Base-by-base conservation (phyloP, 1,140 invertebrate genomes). In the Ridgeia piscesae region DNA sequence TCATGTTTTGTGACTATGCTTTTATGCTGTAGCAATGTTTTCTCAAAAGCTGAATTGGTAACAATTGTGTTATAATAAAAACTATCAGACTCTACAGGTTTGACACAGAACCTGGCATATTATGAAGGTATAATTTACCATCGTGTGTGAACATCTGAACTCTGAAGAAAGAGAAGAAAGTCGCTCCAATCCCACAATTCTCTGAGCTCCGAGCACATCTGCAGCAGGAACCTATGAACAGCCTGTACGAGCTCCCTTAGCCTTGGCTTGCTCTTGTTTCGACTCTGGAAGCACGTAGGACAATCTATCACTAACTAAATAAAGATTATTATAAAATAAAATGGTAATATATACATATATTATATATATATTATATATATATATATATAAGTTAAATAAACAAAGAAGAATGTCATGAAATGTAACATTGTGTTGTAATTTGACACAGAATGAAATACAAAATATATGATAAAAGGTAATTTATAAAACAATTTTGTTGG, bases 141-240 rank as follows among this genome's bases (percentile, higher is more conserved):
- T 91, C 48, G 34, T 50, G 48, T 50, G 34, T 91, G 33, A 48
- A 33, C 33, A 50, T 91, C 34, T 8, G 21, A 9, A 50, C 91
- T 91, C 34, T 58, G 34, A 34, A 91, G 34, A 34, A 35, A 91
- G 21, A 35, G 11, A 33, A 92, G 31, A 34, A 92, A 48, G 35
- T 92, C 92, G 0, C 34, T 35, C 88, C 34, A 35, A 42, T 89
- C 35, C 92, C 92, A 92, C 42, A 33, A 17, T 50, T 92, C 89
- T 17, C 92, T 89, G 9, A 92, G 35, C 14, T 92, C 88, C 6
- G 34, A 31, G 33, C 92, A 34, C 35, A 89, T 4, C 31, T 89
- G 35, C 42, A 33, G 88, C 35, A 92, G 33, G 34, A 90, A 89
- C 42, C 34, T 35, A 33, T 90, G 89, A 58, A 92, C 89, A 33